Conservation (phyloP, 1,140 invertebrate species). For the Zophobas atratus region DNA sequence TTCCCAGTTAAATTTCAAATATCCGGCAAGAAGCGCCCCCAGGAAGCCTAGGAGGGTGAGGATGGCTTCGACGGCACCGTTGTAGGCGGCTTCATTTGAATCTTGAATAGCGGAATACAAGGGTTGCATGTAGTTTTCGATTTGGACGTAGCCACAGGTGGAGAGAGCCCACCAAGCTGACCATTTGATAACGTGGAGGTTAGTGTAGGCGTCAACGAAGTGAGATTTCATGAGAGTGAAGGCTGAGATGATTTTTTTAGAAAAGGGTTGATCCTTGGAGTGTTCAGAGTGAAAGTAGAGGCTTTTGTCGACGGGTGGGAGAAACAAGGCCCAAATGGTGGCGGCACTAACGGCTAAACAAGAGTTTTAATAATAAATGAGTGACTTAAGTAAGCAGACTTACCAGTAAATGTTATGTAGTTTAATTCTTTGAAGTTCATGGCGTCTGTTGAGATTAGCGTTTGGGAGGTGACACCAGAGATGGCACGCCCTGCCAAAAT, state of each 20-base stretch:
- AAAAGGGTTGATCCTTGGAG: slow-evolving; percentile 43
- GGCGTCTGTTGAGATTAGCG: slow-evolving; percentile 73
- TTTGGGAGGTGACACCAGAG: slow-evolving; percentile 76
- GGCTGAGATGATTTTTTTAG: slow-evolving; percentile 60
- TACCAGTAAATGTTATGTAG: slow-evolving; percentile 79
- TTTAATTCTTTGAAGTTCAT: slow-evolving; percentile 80
- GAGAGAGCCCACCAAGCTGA: slow-evolving; percentile 89
- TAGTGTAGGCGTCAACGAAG: slow-evolving; percentile 80
- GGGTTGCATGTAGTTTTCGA: slow-evolving; percentile 85
- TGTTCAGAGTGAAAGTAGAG: slow-evolving; percentile 83
- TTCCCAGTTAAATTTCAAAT: slow-evolving; percentile 64
- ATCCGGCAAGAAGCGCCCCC: slow-evolving; percentile 70
- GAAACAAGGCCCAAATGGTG: slow-evolving; percentile 81
- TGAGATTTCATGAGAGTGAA: slow-evolving; percentile 78
- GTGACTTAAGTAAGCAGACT: neutral
- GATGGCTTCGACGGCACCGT: slow-evolving; percentile 83
- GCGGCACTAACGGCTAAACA: slow-evolving; percentile 79
- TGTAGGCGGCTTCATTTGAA: slow-evolving; percentile 59
- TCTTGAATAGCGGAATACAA: slow-evolving; percentile 78
- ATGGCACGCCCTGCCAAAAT: slow-evolving; percentile 78
- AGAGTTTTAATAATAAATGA: neutral
- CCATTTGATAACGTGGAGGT: slow-evolving; percentile 85
- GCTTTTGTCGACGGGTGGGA: slow-evolving; percentile 84
- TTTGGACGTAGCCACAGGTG: slow-evolving; percentile 87
- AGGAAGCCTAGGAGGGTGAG: slow-evolving; percentile 81